Conservation (phyloP, 2,888 invertebrate species). For the Chironomus riparius region DNA sequence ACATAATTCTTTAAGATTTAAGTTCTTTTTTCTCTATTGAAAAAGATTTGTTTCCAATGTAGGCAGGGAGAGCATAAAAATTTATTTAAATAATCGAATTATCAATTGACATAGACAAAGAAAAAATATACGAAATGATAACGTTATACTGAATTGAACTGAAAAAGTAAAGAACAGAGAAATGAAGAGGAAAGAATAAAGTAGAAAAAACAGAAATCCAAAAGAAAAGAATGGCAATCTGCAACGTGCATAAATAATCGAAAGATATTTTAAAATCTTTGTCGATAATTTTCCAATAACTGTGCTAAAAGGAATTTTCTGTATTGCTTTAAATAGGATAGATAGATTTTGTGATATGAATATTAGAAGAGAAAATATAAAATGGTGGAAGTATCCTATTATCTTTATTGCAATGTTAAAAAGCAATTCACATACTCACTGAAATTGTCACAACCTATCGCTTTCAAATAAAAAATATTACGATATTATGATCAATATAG, state of each 20-base stretch:
- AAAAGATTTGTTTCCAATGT: neutral
- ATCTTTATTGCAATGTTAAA: too few relatives aligned
- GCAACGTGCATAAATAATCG: conserved; percentile 2
- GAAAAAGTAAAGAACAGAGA: neutral
- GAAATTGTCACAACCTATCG: too few relatives aligned
- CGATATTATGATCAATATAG: too few relatives aligned
- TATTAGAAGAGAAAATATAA: neutral
- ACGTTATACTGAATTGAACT: neutral
- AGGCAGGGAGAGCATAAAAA: neutral
- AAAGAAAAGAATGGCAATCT: neutral
- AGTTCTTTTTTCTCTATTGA: neutral
- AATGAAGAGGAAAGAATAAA: neutral
- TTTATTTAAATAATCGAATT: neutral
- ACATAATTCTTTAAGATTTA: neutral
- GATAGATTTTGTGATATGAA: too few relatives aligned
- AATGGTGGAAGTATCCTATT: too few relatives aligned
- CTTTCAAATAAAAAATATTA: too few relatives aligned
- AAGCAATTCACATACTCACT: too few relatives aligned
- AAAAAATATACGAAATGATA: too few relatives aligned
- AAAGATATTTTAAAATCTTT: conserved; percentile 22
- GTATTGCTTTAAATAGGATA: too few relatives aligned
- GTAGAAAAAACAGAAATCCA: neutral
- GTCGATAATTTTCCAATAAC: neutral
- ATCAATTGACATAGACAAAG: neutral
- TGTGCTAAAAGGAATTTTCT: neutral